phyloP scores from a whole-genome alignment of 2,888 invertebrate species.

The Tetramorium bicarinatum region DNA sequence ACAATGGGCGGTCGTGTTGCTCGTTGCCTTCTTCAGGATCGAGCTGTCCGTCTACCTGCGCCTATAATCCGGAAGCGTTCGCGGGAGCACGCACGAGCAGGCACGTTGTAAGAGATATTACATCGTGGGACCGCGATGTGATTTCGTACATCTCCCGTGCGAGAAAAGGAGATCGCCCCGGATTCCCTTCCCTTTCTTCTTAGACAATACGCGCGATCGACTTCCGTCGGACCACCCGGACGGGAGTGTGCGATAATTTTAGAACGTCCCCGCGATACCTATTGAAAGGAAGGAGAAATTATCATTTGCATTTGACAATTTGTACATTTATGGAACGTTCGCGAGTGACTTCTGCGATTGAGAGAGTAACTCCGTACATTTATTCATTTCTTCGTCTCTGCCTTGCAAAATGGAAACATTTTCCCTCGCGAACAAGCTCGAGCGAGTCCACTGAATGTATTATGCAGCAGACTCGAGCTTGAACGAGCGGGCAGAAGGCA shows the following conservation, averaged over 20 bases:
- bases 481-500: slow-evolving; percentile 51
- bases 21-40: slow-evolving; percentile 75
- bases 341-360: neutral
- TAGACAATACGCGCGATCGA: slow-evolving; percentile 42
- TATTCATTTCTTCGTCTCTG: neutral
- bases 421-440: slow-evolving; percentile 1
- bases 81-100: slow-evolving; percentile 77
- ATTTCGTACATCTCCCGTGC: slow-evolving; percentile 27
- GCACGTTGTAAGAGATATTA: slow-evolving; percentile 58
- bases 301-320: neutral
- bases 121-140: slow-evolving; percentile 55
- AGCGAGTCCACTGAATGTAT: slow-evolving; percentile 64
- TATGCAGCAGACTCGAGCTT: slow-evolving; percentile 62
- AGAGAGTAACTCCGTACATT: neutral
- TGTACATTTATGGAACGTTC: neutral
- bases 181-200: slow-evolving; percentile 29
- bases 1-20: slow-evolving; percentile 78
- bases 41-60: slow-evolving; percentile 71
- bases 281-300: neutral
- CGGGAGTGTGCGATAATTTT: slow-evolving; percentile 8
- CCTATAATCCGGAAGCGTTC: slow-evolving; percentile 77
- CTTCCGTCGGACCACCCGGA: slow-evolving; percentile 59
- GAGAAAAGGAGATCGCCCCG: slow-evolving; percentile 24
- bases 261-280: neutral
- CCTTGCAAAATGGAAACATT: slow-evolving; percentile 7